phyloP scores from a whole-genome alignment of 2,888 invertebrate species.

The Copidosoma aretas region DNA sequence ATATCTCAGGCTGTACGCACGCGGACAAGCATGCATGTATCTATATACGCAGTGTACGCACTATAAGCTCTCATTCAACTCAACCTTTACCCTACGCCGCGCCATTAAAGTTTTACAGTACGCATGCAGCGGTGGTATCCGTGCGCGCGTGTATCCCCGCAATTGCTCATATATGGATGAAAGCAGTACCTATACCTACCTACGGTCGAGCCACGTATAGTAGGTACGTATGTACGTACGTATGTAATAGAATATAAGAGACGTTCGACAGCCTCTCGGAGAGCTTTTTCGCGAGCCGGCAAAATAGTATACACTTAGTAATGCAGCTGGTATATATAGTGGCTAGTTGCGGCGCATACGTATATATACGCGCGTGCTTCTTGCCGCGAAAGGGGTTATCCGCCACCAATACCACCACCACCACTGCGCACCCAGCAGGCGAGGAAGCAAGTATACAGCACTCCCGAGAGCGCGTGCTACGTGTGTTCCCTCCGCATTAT shows the following conservation, averaged over 20 bases:
- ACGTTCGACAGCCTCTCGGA: slow-evolving; percentile 6
- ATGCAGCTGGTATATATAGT: slow-evolving; percentile 49
- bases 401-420: too few species aligned
- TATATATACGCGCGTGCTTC: slow-evolving; percentile 5
- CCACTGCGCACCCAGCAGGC: too few species aligned
- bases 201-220: too few species aligned
- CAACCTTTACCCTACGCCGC: slow-evolving; percentile 37
- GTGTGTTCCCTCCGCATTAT: slow-evolving; percentile 41
- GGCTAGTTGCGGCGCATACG: slow-evolving; percentile 48
- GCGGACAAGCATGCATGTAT: too few species aligned
- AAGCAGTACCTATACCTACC: not conserved
- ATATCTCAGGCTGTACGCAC: slow-evolving; percentile 46
- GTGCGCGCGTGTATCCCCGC: slow-evolving; percentile 22
- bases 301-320: slow-evolving; percentile 3
- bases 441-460: not conserved
- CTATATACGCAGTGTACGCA: too few species aligned
- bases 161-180: slow-evolving; percentile 32
- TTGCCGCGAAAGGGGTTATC: not conserved
- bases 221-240: too few species aligned
- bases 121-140: not conserved
- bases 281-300: slow-evolving; percentile 14
- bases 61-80: slow-evolving; percentile 37
- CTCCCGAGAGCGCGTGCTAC: slow-evolving; percentile 31
- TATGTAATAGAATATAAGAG: not conserved
- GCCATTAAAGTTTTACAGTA: slow-evolving; percentile 41